These are phyloP conservation scores for Pterocles orientalis DNA, from an alignment of 2,113 vertebrate genomes.

Conservation along the genomic window DNA sequence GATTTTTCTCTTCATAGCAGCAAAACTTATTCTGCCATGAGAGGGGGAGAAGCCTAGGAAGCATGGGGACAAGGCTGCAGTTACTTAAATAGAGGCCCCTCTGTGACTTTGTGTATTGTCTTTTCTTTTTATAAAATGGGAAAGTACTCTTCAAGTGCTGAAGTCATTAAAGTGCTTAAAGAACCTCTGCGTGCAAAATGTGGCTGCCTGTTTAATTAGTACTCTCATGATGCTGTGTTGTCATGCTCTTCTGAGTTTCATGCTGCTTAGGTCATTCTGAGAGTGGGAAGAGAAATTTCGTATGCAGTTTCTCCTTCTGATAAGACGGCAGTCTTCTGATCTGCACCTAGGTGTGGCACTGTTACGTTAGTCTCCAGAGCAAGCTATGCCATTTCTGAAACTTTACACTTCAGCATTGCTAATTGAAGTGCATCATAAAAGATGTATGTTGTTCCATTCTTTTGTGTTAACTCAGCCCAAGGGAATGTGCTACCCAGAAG, in stretches of 20 bases:
- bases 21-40: neutral
- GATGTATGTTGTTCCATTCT: conserved; percentile 37
- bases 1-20: neutral
- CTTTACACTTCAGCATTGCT: neutral
- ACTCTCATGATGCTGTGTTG: neutral
- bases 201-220: neutral
- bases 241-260: neutral
- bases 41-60: neutral
- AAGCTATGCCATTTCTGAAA: conserved; percentile 25
- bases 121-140: neutral
- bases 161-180: neutral
- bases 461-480: neutral
- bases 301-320: conserved; percentile 28
- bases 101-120: neutral
- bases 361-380: neutral
- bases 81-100: neutral
- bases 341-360: conserved; percentile 27
- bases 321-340: neutral
- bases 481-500: neutral
- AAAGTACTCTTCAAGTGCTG: neutral
- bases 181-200: neutral
- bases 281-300: conserved; percentile 43
- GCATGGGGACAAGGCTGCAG: neutral
- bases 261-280: conserved; percentile 30
- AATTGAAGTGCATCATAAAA: conserved; percentile 67